phyloP scores from a whole-genome alignment of 2,797 vertebrate species.

The Anguilla megastoma region DNA sequence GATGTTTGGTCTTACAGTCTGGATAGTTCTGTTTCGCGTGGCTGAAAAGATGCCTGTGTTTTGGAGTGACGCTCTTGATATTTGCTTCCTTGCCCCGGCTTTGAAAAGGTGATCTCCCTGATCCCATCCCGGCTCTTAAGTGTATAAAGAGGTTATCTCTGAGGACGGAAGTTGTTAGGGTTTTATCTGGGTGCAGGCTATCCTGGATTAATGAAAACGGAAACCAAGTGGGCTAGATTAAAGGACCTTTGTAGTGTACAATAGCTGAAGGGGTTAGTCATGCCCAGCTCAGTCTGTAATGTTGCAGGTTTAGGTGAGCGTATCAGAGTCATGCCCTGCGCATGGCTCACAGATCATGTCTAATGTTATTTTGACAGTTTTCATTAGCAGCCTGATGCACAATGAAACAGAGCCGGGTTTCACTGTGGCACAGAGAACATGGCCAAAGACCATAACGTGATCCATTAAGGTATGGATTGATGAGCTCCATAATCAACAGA shows the following conservation, averaged over 20 bases:
- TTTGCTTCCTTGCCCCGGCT: slow-evolving; percentile 63
- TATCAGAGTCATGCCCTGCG: background rate
- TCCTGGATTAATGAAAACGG: slow-evolving; percentile 68
- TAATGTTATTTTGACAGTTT: slow-evolving; percentile 27
- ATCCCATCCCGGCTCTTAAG: slow-evolving; percentile 68
- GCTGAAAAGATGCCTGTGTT: slow-evolving; percentile 1
- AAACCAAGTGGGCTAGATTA: slow-evolving; percentile 62
- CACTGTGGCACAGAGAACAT: background rate
- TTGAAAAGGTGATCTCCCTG: slow-evolving; percentile 74
- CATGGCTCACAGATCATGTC: slow-evolving; percentile 23
- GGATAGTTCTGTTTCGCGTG: background rate
- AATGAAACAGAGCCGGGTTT: background rate
- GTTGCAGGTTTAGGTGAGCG: slow-evolving; percentile 35
- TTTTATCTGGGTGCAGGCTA: slow-evolving; percentile 65
- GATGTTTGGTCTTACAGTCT: background rate
- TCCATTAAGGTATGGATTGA: background rate
- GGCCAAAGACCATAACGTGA: slow-evolving; percentile 2
- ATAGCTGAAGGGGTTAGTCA: slow-evolving; percentile 37
- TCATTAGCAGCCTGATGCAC: background rate
- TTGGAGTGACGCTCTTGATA: slow-evolving; percentile 53
- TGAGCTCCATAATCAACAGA: background rate
- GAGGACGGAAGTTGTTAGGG: slow-evolving; percentile 71
- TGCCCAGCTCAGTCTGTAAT: slow-evolving; percentile 33
- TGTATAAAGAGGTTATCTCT: slow-evolving; percentile 70
- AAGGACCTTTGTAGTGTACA: slow-evolving; percentile 53